Percentiles rank a stretch among this genome's conserved stretches.
These are phyloP conservation scores for Trachelus tabidus DNA, from an alignment of 2,888 invertebrate species.

Conservation along the genomic window DNA sequence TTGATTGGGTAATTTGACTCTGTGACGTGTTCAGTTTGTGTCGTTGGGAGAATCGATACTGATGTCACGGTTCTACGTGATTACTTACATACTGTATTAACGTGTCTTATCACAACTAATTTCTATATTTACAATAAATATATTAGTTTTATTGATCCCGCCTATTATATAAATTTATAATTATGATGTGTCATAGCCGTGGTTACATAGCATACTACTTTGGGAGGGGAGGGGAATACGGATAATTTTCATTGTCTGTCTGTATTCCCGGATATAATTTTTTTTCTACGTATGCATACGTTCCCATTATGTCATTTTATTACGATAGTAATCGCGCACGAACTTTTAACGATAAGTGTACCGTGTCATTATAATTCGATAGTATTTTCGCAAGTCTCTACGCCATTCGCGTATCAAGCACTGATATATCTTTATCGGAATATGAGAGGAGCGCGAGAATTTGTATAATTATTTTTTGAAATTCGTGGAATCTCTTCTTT, in stretches of 20 bases:
- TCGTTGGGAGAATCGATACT: background rate
- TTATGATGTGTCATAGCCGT: constrained; percentile 60
- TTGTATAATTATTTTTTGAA: no score
- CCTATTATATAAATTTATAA: constrained; percentile 60
- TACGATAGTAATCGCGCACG: background rate
- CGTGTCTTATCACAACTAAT: constrained; percentile 1
- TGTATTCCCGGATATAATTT: background rate
- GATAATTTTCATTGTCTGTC: background rate
- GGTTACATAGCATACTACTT: constrained; percentile 34
- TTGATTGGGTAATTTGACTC: background rate
- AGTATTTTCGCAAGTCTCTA: background rate
- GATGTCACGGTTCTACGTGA: background rate
- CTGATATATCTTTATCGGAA: background rate
- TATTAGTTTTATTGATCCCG: constrained; percentile 58
- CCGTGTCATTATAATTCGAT: background rate
- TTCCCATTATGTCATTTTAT: background rate
- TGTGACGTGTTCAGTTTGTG: background rate
- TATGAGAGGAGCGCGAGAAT: no score
- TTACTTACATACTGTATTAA: background rate
- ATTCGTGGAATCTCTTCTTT: background rate
- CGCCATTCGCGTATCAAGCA: background rate
- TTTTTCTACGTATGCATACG: background rate
- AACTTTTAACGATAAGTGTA: background rate
- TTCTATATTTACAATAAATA: constrained; percentile 24
- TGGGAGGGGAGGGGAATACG: background rate